A percentile compares a stretch with the other conserved stretches of the same genome.
These are phyloP conservation scores for Rhynchophorus ferrugineus DNA, from an alignment of 1,140 invertebrate genomes.

Conservation along the genomic window DNA sequence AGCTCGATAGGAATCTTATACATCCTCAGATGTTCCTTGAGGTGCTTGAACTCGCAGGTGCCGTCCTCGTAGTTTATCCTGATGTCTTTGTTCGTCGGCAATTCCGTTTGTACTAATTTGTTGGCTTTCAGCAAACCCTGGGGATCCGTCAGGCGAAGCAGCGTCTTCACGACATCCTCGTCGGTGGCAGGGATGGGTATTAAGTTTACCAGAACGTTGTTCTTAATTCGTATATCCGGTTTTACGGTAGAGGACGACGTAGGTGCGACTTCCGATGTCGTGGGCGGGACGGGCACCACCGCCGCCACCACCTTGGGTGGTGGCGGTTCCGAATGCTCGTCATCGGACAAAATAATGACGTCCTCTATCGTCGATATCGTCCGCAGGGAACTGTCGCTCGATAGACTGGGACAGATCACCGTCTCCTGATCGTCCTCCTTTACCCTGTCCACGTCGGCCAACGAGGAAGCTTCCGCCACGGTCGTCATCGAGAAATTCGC, in stretches of 20 bases:
- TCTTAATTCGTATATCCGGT: constrained; percentile 17
- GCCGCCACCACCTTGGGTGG: background rate
- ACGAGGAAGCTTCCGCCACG: background rate
- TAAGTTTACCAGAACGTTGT: constrained; percentile 1
- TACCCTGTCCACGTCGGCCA: background rate
- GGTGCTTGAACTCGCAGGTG: constrained; percentile 18
- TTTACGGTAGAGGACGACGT: constrained; percentile 11
- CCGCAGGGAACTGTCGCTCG: background rate
- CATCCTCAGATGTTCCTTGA: constrained; percentile 12
- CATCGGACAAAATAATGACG: background rate
- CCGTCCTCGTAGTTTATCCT: constrained; percentile 2
- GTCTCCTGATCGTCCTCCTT: background rate
- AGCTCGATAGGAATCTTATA: constrained; percentile 25
- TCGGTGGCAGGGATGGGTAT: constrained; percentile 2
- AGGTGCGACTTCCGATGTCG: background rate
- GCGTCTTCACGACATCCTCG: constrained; percentile 7
- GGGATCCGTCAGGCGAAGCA: background rate
- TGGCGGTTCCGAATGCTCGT: background rate
- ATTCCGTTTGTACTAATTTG: constrained; percentile 1
- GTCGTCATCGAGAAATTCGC: too few species aligned
- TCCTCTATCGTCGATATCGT: too few species aligned
- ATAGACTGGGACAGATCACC: background rate
- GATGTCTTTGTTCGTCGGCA: constrained; percentile 11
- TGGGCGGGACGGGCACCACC: background rate
- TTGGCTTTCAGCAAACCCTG: background rate